Evolutionary conservation across 2,113 vertebrate genomes (phyloP).

Genomic region (Xiphorhynchus elegans): DNA sequence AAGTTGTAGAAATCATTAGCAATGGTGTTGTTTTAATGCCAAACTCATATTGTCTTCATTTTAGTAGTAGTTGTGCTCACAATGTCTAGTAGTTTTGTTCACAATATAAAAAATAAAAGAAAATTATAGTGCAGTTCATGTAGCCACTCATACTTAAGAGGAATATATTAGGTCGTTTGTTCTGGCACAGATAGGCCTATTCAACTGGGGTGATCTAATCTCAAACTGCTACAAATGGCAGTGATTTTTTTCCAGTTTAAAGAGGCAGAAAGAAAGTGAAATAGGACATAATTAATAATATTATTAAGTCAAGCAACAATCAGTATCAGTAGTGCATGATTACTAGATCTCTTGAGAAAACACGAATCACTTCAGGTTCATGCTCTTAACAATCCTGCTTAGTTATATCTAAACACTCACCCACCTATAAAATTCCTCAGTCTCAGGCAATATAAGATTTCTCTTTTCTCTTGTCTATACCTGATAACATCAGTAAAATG

Average conservation of each 20-base stretch:
- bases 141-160: not conserved
- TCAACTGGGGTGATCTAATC: not conserved
- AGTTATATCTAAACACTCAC: not conserved
- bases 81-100: not conserved
- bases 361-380: not conserved
- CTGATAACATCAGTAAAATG: not conserved
- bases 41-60: not conserved
- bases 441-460: not conserved
- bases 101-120: not conserved
- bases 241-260: not conserved
- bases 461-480: not conserved
- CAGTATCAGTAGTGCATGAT: not conserved
- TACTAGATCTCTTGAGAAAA: not conserved
- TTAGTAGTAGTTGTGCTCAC: not conserved
- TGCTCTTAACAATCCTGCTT: not conserved
- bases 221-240: not conserved
- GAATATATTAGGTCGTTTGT: not conserved
- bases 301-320: constrained; percentile 25
- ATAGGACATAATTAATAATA: constrained; percentile 13
- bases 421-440: not conserved
- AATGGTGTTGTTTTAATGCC: not conserved
- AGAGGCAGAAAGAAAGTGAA: constrained; percentile 13
- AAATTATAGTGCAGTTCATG: not conserved
- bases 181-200: not conserved
- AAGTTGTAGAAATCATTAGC: not conserved